These are phyloP conservation scores for Patella pellucida DNA, from an alignment of 2,888 invertebrate genomes.

Conservation along the genomic window DNA sequence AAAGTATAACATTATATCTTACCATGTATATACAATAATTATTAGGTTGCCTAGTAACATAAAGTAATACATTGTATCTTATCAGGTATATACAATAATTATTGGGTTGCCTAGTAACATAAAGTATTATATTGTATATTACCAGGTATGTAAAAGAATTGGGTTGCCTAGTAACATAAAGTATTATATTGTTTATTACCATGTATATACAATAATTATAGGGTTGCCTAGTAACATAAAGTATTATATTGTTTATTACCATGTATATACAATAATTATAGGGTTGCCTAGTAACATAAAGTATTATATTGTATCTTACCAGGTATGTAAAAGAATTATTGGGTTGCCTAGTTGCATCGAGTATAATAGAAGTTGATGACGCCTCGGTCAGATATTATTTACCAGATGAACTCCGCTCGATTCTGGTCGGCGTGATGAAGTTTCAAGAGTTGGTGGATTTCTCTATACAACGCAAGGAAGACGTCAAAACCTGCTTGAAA, in stretches of 20 bases:
- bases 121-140: background rate
- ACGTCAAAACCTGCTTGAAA: background rate
- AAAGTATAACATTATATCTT: too few relatives aligned
- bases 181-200: too few relatives aligned
- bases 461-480: background rate
- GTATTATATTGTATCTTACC: too few relatives aligned
- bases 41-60: too few relatives aligned
- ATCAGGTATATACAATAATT: background rate
- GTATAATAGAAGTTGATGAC: constrained; percentile 3
- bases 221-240: too few relatives aligned
- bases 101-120: background rate
- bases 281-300: background rate
- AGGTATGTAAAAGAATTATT: too few relatives aligned
- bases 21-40: too few relatives aligned
- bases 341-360: background rate
- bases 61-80: background rate
- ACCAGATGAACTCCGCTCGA: background rate
- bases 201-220: too few relatives aligned
- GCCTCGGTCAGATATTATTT: background rate
- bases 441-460: background rate
- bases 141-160: too few relatives aligned
- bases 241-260: too few relatives aligned
- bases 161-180: too few relatives aligned
- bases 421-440: background rate
- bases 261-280: background rate